phyloP scores from a whole-genome alignment of 2,888 invertebrate genomes.

The Fissipunctia ypsillon region DNA sequence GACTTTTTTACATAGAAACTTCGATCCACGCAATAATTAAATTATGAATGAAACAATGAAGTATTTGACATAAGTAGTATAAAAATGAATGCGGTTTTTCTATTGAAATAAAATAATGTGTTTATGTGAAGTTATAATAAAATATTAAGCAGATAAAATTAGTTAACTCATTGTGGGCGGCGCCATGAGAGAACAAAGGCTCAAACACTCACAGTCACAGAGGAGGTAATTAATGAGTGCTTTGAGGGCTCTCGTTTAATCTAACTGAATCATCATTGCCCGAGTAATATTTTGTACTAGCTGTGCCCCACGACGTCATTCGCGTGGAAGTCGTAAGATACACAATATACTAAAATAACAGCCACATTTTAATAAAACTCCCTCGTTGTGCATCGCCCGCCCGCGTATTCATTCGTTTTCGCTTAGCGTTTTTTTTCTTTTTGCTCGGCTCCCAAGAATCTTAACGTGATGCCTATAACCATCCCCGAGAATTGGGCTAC shows the following conservation, averaged over 20 bases:
- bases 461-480: too few relatives aligned
- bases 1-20: background rate
- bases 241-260: slow-evolving; percentile 62
- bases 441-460: too few relatives aligned
- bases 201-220: slow-evolving; percentile 48
- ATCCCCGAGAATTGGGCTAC: too few relatives aligned
- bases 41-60: slow-evolving; percentile 5
- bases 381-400: too few relatives aligned
- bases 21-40: background rate
- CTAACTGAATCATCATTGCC: slow-evolving; percentile 60
- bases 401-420: too few relatives aligned
- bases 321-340: too few relatives aligned
- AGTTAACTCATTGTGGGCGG: slow-evolving; percentile 28
- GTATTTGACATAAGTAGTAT: too few relatives aligned
- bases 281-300: slow-evolving; percentile 58
- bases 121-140: slow-evolving; percentile 26
- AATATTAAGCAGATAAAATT: slow-evolving; percentile 21
- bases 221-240: slow-evolving; percentile 69
- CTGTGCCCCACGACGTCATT: too few relatives aligned
- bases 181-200: slow-evolving; percentile 42
- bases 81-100: background rate
- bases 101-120: slow-evolving; percentile 20
- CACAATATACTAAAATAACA: too few relatives aligned
- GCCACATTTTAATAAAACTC: too few relatives aligned
- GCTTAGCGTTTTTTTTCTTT: too few relatives aligned